Evolutionary conservation across 2,888 invertebrate genomes (phyloP), one percentile per base, ranked within the genome.

Genomic region (Philaethria dido): DNA sequence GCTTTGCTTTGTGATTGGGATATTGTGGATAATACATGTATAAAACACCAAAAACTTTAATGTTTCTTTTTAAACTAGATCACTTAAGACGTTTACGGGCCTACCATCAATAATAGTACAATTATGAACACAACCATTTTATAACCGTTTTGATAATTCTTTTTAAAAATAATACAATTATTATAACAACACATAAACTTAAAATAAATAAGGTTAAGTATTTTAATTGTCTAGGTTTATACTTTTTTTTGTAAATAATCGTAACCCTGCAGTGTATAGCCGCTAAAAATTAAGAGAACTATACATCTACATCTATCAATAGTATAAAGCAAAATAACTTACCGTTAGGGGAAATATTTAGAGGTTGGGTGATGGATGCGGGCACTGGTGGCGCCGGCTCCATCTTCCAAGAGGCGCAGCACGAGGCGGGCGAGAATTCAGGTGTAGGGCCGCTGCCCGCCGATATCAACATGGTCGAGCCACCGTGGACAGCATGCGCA

Each of bases 361-460:
- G 93, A 70, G 89, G 86, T 73, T 92, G 92, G 13, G 89, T 76
- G 78, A 91, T 84, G 78, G 88, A 81, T 70, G 92, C 93, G 59
- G 91, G 89, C 82, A 89, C 94, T 75, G 92, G 93, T 74, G 88
- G 93, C 82, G 81, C 93, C 78, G 93, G 94, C 83, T 93, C 95
- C 94, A 94, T 94, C 93, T 92, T 94, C 94, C 94, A 94, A 89
- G 92, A 84, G 79, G 93, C 87, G 93, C 94, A 88, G 93, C 93
- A 88, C 88, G 94, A 87, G 81, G 92, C 87, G 85, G 93, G 88
- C 86, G 93, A 93, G 80, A 92, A 93, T 83, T 93, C 93, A 83
- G 93, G 87, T 86, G 93, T 93, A 84, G 93, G 91, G 87, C 93
- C 89, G 90, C 92, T 89, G 90, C 93, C 89, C 94, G 94, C 94